These are phyloP conservation scores for Parus major DNA, from an alignment of 2,113 vertebrate genomes.

Conservation along the genomic window DNA sequence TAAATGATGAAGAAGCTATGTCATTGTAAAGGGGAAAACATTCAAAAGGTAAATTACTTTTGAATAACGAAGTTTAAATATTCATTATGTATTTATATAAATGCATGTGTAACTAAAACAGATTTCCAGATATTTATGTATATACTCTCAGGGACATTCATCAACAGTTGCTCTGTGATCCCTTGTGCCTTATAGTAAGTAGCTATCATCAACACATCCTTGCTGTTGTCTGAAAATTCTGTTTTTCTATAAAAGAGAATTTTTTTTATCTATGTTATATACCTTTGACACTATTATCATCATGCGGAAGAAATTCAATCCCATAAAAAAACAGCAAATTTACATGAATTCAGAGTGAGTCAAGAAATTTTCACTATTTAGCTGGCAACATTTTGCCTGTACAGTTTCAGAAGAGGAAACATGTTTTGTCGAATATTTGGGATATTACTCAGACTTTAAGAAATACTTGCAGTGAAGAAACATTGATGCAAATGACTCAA, in stretches of 20 bases:
- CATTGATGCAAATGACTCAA: not conserved
- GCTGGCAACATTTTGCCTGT: not conserved
- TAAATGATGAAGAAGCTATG: not conserved
- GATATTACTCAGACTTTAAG: not conserved
- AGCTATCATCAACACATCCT: not conserved
- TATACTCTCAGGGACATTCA: not conserved
- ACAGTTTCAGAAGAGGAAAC: not conserved
- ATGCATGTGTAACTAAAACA: not conserved
- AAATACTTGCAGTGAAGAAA: not conserved
- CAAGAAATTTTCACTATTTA: not conserved
- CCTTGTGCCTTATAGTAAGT: not conserved
- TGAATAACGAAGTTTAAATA: not conserved
- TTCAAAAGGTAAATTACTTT: not conserved
- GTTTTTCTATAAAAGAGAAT: not conserved
- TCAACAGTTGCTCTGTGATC: not conserved
- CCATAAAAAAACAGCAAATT: not conserved
- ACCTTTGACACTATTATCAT: not conserved
- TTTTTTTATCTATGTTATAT: too few species aligned
- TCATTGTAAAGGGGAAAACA: not conserved
- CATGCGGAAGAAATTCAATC: not conserved
- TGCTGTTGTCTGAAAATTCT: not conserved
- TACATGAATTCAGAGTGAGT: not conserved
- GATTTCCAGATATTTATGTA: not conserved
- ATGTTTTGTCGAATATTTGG: not conserved
- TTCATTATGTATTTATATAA: not conserved